These are phyloP conservation scores for Nycticebus coucang DNA, from an alignment of 2,113 vertebrate genomes.

Conservation along the genomic window DNA sequence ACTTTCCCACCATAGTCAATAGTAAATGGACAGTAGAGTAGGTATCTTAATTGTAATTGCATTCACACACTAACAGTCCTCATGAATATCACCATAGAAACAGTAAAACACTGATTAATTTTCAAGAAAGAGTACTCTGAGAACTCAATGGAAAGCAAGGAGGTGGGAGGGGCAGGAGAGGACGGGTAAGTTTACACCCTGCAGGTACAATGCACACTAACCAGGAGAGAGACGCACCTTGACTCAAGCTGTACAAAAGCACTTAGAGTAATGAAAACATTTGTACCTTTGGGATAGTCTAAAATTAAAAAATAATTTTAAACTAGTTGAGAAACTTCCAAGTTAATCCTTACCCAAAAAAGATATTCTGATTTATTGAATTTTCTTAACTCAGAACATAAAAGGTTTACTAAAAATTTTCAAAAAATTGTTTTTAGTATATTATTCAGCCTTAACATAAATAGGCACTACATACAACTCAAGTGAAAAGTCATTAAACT, in stretches of 20 bases:
- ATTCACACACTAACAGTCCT: conserved; percentile 18
- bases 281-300: no score
- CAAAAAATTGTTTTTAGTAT: background rate
- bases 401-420: conserved; percentile 19
- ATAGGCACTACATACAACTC: conserved; percentile 22
- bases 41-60: background rate
- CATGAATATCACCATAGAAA: background rate
- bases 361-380: background rate
- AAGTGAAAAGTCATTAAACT: background rate
- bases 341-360: no score
- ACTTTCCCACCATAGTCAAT: conserved; percentile 9
- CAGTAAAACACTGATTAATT: background rate
- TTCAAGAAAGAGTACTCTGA: background rate
- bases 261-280: no score
- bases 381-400: conserved; percentile 34
- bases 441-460: conserved; percentile 39
- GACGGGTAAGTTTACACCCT: no score
- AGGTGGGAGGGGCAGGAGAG: no score
- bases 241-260: no score
- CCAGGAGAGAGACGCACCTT: no score
- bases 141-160: no score
- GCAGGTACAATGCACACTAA: no score
- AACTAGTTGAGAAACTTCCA: no score
- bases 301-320: no score
- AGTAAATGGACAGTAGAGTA: background rate